A percentile compares a stretch with the other conserved stretches of the same genome.
phyloP scores from a whole-genome alignment of 2,113 vertebrate species.

The Trematomus loennbergii region DNA sequence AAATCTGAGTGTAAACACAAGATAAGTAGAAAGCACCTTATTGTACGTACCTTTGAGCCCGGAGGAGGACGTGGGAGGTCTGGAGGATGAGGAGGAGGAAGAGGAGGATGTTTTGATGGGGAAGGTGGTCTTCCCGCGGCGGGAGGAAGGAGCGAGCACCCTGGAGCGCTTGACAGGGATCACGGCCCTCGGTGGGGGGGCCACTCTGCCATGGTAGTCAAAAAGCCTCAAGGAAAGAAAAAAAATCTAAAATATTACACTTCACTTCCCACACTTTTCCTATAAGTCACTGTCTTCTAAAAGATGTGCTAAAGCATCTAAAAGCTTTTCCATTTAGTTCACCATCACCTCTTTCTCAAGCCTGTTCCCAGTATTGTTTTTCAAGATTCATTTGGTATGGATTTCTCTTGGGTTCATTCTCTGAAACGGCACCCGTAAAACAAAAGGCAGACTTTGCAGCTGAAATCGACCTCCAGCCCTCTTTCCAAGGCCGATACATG shows the following conservation, averaged over 20 bases:
- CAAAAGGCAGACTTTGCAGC: conserved; percentile 24
- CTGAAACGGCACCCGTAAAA: conserved; percentile 28
- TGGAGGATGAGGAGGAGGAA: conserved; percentile 86
- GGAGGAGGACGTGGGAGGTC: conserved; percentile 88
- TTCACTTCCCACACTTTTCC: conserved; percentile 1
- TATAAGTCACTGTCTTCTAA: conserved; percentile 1
- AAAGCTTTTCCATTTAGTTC: conserved; percentile 24
- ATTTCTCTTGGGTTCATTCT: conserved; percentile 9
- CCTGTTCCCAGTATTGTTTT: conserved; percentile 30
- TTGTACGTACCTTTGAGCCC: conserved; percentile 92
- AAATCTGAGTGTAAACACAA: conserved; percentile 10
- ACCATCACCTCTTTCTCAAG: conserved; percentile 23
- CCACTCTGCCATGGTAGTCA: conserved; percentile 95
- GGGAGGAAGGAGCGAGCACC: conserved; percentile 90
- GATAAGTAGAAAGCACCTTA: background rate
- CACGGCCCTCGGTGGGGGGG: conserved; percentile 93
- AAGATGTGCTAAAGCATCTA: conserved; percentile 4
- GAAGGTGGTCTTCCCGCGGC: conserved; percentile 93
- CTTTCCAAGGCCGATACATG: background rate
- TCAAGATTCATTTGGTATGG: conserved; percentile 14
- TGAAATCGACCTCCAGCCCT: conserved; percentile 7
- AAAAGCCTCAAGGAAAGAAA: conserved; percentile 89
- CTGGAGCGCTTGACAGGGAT: conserved; percentile 96
- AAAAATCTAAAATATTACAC: conserved; percentile 13
- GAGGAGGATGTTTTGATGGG: conserved; percentile 90